These are phyloP conservation scores for Xiphorhynchus elegans DNA, from an alignment of 2,113 vertebrate species.

Conservation along the genomic window DNA sequence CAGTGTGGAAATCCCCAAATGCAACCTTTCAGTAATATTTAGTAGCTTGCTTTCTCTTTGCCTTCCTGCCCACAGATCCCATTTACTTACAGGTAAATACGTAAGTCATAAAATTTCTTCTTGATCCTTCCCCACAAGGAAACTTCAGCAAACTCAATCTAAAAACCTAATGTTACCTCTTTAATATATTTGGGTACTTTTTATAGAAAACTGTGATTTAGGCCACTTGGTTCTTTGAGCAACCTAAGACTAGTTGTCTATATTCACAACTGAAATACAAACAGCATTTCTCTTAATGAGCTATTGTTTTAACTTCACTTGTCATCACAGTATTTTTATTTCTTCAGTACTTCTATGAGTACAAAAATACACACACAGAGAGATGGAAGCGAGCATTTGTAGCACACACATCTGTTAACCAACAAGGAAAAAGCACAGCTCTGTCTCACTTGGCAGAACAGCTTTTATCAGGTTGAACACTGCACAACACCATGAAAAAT, in stretches of 20 bases:
- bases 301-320: conserved; percentile 38
- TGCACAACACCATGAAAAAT: neutral
- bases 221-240: conserved; percentile 5
- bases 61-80: neutral
- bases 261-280: neutral
- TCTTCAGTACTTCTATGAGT: neutral
- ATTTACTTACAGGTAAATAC: neutral
- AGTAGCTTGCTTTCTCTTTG: neutral
- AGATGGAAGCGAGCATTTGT: neutral
- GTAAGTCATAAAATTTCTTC: neutral
- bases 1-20: neutral
- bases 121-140: neutral
- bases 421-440: neutral
- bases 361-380: neutral
- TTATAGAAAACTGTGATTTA: conserved; percentile 59
- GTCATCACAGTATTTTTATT: conserved; percentile 22
- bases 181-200: conserved; percentile 18
- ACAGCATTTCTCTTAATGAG: neutral
- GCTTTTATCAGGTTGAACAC: neutral
- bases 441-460: neutral
- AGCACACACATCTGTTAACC: neutral
- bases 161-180: conserved; percentile 4
- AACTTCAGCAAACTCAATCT: conserved; percentile 22
- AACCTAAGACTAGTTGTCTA: conserved; percentile 20
- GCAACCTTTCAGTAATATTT: neutral